Evolutionary conservation across 2,113 vertebrate species (phyloP).

Genomic region (Austrofundulus limnaeus): DNA sequence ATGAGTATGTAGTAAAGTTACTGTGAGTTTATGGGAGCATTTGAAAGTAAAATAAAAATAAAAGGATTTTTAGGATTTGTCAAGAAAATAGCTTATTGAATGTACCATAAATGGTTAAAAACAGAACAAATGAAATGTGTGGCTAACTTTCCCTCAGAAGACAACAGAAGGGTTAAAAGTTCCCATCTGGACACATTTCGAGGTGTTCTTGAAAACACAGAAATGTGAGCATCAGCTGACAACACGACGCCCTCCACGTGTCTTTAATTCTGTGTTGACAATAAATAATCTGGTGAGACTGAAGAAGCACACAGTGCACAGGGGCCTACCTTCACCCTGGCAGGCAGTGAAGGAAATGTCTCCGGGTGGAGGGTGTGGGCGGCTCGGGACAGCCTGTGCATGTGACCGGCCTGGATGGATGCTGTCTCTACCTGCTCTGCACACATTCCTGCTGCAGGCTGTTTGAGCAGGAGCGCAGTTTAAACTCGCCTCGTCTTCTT

Average conservation of each 20-base stretch:
- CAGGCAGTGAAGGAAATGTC: slow-evolving; percentile 16
- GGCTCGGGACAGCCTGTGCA: slow-evolving; percentile 12
- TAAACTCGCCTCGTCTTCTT: slow-evolving; percentile 60
- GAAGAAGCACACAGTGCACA: slow-evolving; percentile 1
- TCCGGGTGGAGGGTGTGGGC: slow-evolving; percentile 13
- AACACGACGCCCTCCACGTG: slow-evolving; percentile 6
- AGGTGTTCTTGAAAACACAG: slow-evolving; percentile 3
- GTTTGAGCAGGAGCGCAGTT: slow-evolving; percentile 61
- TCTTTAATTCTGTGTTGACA: slow-evolving; percentile 16
- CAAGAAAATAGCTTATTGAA: too few species aligned
- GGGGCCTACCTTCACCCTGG: not conserved
- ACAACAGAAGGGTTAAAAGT: too few species aligned
- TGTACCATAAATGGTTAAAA: too few species aligned
- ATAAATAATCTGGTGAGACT: slow-evolving; percentile 4
- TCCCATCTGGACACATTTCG: not conserved
- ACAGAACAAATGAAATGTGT: too few species aligned
- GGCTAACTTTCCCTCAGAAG: too few species aligned
- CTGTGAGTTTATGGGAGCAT: too few species aligned
- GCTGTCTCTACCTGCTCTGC: slow-evolving; percentile 60
- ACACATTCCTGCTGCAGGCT: slow-evolving; percentile 63
- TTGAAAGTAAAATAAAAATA: too few species aligned
- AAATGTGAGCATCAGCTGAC: slow-evolving; percentile 7
- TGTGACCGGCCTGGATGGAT: slow-evolving; percentile 12
- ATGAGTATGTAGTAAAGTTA: too few species aligned
- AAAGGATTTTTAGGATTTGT: too few species aligned